Evolutionary conservation across 1,140 invertebrate genomes (phyloP), one percentile per base, ranked within the genome.

Genomic region (Sinonovacula constricta): DNA sequence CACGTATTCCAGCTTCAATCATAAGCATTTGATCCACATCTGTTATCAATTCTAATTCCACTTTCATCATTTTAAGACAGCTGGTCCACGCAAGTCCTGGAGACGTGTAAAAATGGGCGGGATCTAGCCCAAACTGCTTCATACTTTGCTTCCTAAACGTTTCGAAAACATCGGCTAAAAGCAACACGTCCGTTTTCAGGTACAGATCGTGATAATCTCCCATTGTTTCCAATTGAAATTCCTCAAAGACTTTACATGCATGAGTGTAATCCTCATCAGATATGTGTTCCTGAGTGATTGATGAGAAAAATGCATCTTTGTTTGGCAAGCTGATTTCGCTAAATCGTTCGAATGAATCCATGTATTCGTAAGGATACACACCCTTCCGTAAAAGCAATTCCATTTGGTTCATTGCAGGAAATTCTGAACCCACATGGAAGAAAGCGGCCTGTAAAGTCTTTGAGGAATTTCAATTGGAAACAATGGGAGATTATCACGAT

Each of bases 121-220:
- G 83, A 79, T 87, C 85, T 51, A 86, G 68, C 3, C 60, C 45
- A 71, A 84, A 88, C 18, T 76, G 53, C 14, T 80, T 34, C 45
- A 81, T 0, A 66, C 69, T 72, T 2, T 72, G n/a, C 28, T 83
- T 49, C 62, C 84, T 78, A 74, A 88, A 92, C 83, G 91, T 91
- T 88, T 92, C 91, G 85, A 93, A 92, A 30, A 93, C 82, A 86
- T 92, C 91, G 10, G 86, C 87, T 28, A 86, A 60, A 3, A 77
- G 79, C 18, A 83, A n/a, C 3, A 81, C 81, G 60, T 85, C 81
- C 0, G 81, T 71, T 15, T 72, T 57, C 26, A 79, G 54, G 84
- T 92, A 92, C 53, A 92, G 76, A 70, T 91, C 88, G 31, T 89
- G 84, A 82, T 91, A 92, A 39, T 92, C 86, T 4, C 87, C 80